Conservation (phyloP, 2,113 vertebrate genomes). For the Oryzias curvinotus region DNA sequence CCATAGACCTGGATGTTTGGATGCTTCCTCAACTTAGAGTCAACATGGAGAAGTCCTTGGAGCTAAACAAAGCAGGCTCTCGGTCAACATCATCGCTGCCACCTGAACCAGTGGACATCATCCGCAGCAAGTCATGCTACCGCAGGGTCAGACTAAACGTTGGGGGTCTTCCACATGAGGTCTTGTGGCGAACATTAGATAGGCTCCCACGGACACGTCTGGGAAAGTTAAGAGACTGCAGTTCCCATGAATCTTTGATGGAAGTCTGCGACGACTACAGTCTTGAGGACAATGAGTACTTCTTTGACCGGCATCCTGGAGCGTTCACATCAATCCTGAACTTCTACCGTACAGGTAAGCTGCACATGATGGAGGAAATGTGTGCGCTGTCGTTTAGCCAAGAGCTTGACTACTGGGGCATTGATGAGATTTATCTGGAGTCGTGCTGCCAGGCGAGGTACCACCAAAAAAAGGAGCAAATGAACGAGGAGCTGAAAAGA, state of each 20-base stretch:
- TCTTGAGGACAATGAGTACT: slow-evolving; percentile 97
- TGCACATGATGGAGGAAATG: slow-evolving; percentile 99
- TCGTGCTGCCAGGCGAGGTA: slow-evolving; percentile 99
- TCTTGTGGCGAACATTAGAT: slow-evolving; percentile 96
- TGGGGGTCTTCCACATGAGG: slow-evolving; percentile 95
- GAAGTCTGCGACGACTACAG: slow-evolving; percentile 97
- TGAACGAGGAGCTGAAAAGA: slow-evolving; percentile 97
- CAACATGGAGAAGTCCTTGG: slow-evolving; percentile 84
- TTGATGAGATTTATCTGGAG: slow-evolving; percentile 98
- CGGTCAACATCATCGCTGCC: slow-evolving; percentile 92
- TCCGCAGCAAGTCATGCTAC: slow-evolving; percentile 93
- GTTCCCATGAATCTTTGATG: slow-evolving; percentile 92
- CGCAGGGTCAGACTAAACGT: slow-evolving; percentile 95
- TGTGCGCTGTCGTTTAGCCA: slow-evolving; percentile 98
- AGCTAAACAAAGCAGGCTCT: slow-evolving; percentile 90
- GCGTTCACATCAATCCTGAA: slow-evolving; percentile 99
- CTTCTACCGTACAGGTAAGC: slow-evolving; percentile 96
- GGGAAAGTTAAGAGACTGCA: slow-evolving; percentile 93
- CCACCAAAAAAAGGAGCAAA: slow-evolving; percentile 99
- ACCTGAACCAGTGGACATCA: slow-evolving; percentile 92
- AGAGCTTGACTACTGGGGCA: slow-evolving; percentile 98
- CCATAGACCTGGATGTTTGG: slow-evolving; percentile 50
- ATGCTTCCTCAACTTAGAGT: slow-evolving; percentile 49
- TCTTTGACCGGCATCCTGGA: slow-evolving; percentile 96
- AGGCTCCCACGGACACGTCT: slow-evolving; percentile 92